These are phyloP conservation scores for Pomatorhinus ruficollis DNA, from an alignment of 2,113 vertebrate species.

Conservation along the genomic window DNA sequence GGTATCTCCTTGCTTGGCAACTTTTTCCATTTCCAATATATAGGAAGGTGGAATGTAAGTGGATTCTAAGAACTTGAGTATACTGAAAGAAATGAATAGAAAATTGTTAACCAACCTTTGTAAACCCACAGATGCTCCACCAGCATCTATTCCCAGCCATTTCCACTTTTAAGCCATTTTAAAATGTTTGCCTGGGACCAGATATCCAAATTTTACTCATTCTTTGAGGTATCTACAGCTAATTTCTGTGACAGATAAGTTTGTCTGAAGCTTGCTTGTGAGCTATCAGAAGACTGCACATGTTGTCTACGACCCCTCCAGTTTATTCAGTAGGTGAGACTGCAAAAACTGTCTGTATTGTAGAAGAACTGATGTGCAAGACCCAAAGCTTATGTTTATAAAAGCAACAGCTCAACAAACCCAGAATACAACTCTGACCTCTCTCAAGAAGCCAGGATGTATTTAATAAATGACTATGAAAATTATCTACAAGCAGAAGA, in stretches of 20 bases:
- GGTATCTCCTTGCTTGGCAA: slow-evolving; percentile 90
- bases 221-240: background rate
- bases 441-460: background rate
- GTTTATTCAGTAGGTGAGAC: background rate
- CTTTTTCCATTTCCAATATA: slow-evolving; percentile 94
- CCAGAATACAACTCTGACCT: background rate
- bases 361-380: background rate
- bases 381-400: background rate
- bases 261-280: background rate
- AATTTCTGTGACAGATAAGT: slow-evolving; percentile 20
- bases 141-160: background rate
- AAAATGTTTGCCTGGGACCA: background rate
- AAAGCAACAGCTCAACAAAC: background rate
- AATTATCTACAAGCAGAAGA: background rate
- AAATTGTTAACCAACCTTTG: background rate
- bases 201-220: background rate
- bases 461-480: background rate
- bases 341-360: background rate
- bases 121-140: background rate
- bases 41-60: slow-evolving; percentile 89
- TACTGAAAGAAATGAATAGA: slow-evolving; percentile 67
- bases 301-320: background rate
- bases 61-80: slow-evolving; percentile 92
- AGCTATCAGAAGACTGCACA: slow-evolving; percentile 28
- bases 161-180: background rate